phyloP scores from a whole-genome alignment of 64 coral and sea anemone species.

The Montipora cactus region DNA sequence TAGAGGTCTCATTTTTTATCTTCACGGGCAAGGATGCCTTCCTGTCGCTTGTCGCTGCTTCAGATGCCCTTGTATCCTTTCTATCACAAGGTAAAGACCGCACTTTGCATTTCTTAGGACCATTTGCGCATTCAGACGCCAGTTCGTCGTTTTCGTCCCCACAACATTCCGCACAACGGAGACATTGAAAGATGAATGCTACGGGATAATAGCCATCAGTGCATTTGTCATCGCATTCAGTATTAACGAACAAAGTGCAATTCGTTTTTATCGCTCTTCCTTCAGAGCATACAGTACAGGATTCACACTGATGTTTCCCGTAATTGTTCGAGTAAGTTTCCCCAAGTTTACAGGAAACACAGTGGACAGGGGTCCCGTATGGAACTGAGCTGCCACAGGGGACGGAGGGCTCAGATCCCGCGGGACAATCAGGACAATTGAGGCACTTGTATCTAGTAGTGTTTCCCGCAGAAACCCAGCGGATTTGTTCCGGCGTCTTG shows the following conservation, averaged over 20 bases:
- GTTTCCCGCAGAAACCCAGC: neutral
- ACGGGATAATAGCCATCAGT: slow-evolving; percentile 16
- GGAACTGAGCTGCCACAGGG: slow-evolving; percentile 43
- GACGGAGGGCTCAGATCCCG: neutral
- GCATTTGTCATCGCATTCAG: slow-evolving; percentile 20
- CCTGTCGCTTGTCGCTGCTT: neutral
- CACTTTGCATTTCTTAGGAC: neutral
- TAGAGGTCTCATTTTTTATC: no score
- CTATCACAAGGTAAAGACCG: neutral
- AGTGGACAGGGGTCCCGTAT: neutral
- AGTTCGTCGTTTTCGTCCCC: neutral
- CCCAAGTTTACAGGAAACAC: slow-evolving; percentile 14
- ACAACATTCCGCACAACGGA: slow-evolving; percentile 49
- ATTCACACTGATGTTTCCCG: slow-evolving; percentile 6
- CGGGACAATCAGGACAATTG: slow-evolving; percentile 18
- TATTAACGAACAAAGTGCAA: slow-evolving; percentile 25
- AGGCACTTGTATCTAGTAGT: slow-evolving; percentile 9
- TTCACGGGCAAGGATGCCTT: rapidly evolving
- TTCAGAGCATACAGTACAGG: slow-evolving; percentile 40
- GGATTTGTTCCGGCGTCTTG: neutral
- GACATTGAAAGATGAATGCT: slow-evolving; percentile 19
- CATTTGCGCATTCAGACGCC: slow-evolving; percentile 1
- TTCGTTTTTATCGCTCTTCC: slow-evolving; percentile 25
- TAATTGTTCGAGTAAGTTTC: slow-evolving; percentile 14
- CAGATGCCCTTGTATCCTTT: neutral